Evolutionary conservation across 2,797 vertebrate species (phyloP), one percentile per base, ranked within the genome.

Genomic region (Pyrocephalus nanus): DNA sequence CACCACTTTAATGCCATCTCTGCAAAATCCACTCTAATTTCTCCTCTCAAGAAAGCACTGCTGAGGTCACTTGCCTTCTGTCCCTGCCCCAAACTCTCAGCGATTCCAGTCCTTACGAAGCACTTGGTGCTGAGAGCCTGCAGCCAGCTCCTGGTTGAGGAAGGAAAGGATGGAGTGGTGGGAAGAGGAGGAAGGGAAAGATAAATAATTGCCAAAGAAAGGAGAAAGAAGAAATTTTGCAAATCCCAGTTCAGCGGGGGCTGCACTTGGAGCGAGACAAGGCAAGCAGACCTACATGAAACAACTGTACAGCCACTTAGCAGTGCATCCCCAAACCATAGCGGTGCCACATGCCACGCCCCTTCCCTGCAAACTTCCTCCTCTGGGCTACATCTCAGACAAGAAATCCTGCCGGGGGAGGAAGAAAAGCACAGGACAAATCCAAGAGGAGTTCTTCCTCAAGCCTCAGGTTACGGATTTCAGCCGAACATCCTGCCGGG

Each of bases 261-360:
- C 69, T 88, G 77, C 17, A 22, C 50, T 48, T 65, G 88, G 50
- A 94, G 69, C 45, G 84, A 95, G 92, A 88, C 18, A 95, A 96
- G 91, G 34, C 71, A 95, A 87, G 92, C 30, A 76, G 97, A 99
- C 98, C 98, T 98, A 99, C 98, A 97, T 96, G 91, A 99, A 98
- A 98, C 98, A 99, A 96, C 27, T 95, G 97, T 97, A 98, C 76
- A 99, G 98, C 98, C 98, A 98, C 92, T 97, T 85, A 97, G 98
- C 97, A 87, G 98, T 87, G 89, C 98, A 97, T 92, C 97, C 98
- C 98, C 98, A 98, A 93, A 98, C 96, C 98, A 99, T 98, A 94
- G 97, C 60, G 81, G 80, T 76, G 80, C 95, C 95, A 96, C 97
- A 97, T 94, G 75, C 94, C 96, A 67, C n/a, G 69, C 95, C 79